Evolutionary conservation across 1,140 invertebrate genomes (phyloP), one percentile per base, ranked within the genome.

Genomic region (Trachymyrmex cornetzi): DNA sequence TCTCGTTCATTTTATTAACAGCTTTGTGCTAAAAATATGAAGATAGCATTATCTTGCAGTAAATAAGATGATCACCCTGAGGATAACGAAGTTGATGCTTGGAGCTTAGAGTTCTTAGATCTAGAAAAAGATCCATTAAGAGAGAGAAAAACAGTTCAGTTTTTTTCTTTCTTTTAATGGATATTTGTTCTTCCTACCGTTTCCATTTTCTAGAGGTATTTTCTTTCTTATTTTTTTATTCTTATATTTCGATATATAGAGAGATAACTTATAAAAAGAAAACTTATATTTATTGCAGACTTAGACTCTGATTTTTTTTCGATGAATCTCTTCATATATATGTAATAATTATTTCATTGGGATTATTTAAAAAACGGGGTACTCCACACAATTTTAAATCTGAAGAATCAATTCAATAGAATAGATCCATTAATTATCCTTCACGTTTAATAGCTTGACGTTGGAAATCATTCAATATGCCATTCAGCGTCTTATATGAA

Each of bases 71-170:
- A 59, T 75, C 27, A 19, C 14, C 4, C 53, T 9, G 16, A 14
- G 34, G 34, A 14, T 75, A 34, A 61, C 44, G 55, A 24, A 59
- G 55, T 22, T 75, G 48, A 44, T 44, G 38, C 1, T 44, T 44
- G 38, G 7, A 44, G 53, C 12, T 57, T 75, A 59, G 30, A 75
- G 53, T 75, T 59, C 19, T 38, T 44, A 1, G 34, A 5, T 44
- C 55, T 75, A 19, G 59, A 6, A 75, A 75, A 75, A 59, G 53
- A 75, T 44, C 55, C 50, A 59, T 75, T 38, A 61, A 24, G n/a
- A 75, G 55, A 24, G n/a, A 75, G 55, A 38, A 57, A 38, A 75
- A 59, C 55, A 1, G n/a, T 7, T 59, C 30, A 3, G 14, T 75
- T 22, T 75, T 75, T 75, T 61, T 4, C 9, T 5, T 19, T 69